Percentiles rank a stretch among this genome's conserved stretches.
These are phyloP conservation scores for Gymnocheta viridis DNA, from an alignment of 2,888 invertebrate genomes.

Conservation along the genomic window DNA sequence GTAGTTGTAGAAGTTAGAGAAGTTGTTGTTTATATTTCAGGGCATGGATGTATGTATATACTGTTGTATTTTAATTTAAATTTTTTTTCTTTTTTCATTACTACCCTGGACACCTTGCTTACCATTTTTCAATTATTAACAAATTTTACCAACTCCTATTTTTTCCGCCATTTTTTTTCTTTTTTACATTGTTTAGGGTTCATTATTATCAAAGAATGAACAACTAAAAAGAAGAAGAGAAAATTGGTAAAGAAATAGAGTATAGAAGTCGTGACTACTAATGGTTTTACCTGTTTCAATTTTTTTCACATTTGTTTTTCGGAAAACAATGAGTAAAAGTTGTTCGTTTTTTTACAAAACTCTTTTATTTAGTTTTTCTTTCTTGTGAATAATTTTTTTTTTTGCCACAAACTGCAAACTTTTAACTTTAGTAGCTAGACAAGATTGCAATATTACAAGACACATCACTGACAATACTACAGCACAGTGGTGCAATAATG, in stretches of 20 bases:
- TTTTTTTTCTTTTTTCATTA: conserved; percentile 52
- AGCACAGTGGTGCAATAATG: neutral
- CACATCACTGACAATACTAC: conserved; percentile 60
- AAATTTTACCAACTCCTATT: conserved; percentile 38
- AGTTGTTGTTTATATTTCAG: conserved; percentile 61
- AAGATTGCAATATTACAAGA: conserved; percentile 77
- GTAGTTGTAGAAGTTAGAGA: conserved; percentile 26
- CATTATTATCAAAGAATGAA: conserved; percentile 52
- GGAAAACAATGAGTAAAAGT: conserved; percentile 49
- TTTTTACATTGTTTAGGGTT: conserved; percentile 50
- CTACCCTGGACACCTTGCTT: conserved; percentile 56
- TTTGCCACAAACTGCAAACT: conserved; percentile 72
- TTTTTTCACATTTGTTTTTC: conserved; percentile 39
- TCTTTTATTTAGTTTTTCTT: conserved; percentile 51
- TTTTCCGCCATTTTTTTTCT: conserved; percentile 16
- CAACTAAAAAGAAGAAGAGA: conserved; percentile 10
- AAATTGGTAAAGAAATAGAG: conserved; percentile 44
- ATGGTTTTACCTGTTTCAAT: conserved; percentile 64
- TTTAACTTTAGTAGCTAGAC: conserved; percentile 75
- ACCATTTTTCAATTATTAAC: conserved; percentile 49
- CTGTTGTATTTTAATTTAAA: conserved; percentile 67
- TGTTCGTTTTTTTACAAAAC: conserved; percentile 35
- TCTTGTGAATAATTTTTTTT: conserved; percentile 44
- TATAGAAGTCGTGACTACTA: conserved; percentile 55
- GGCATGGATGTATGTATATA: conserved; percentile 16